phyloP scores from a whole-genome alignment of 2,113 vertebrate genomes.

The Chaetops frenatus region DNA sequence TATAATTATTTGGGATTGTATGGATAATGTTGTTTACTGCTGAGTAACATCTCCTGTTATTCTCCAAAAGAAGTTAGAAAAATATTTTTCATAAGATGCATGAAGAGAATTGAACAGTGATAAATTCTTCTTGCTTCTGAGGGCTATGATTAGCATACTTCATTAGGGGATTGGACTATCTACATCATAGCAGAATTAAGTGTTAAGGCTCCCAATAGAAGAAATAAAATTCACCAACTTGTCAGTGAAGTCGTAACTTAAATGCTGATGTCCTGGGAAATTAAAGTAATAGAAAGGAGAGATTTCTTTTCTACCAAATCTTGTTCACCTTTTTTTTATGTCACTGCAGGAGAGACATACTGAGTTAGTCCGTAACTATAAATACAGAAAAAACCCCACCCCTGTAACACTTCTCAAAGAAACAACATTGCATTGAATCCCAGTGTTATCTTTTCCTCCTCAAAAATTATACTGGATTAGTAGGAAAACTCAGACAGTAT shows the following conservation, averaged over 20 bases:
- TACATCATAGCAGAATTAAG: neutral
- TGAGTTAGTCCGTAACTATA: neutral
- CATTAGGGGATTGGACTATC: neutral
- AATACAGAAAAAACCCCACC: neutral
- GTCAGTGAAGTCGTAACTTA: neutral
- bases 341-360: neutral
- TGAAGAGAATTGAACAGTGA: neutral
- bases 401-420: neutral
- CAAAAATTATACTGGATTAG: neutral
- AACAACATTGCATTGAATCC: neutral
- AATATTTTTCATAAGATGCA: neutral
- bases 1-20: neutral
- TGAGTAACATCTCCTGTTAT: neutral
- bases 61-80: neutral
- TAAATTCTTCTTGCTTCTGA: neutral
- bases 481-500: neutral
- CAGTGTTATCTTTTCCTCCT: neutral
- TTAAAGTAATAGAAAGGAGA: neutral
- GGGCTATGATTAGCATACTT: neutral
- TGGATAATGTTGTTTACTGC: neutral
- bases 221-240: neutral
- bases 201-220: neutral
- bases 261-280: neutral
- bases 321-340: neutral
- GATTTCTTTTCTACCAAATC: neutral